Conservation (phyloP, 2,888 invertebrate genomes). For the Seladonia tumulorum region DNA sequence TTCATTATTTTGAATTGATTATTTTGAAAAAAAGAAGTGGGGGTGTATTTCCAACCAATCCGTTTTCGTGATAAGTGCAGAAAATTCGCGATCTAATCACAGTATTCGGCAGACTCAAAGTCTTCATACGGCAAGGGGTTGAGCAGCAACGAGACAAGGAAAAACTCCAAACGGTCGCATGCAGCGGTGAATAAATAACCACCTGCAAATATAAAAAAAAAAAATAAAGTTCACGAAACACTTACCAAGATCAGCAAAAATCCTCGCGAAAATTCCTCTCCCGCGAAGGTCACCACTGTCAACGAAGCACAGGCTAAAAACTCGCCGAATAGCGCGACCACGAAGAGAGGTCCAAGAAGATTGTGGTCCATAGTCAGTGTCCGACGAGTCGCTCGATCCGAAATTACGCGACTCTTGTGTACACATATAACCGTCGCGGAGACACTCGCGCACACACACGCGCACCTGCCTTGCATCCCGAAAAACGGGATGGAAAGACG, state of each 20-base stretch:
- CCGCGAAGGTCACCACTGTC: neutral
- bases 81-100: too few relatives aligned
- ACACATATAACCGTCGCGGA: neutral
- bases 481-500: neutral
- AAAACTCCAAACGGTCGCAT: neutral
- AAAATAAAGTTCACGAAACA: neutral
- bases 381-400: neutral
- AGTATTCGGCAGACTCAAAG: neutral
- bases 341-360: too few relatives aligned
- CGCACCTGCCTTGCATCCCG: neutral
- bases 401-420: neutral
- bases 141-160: neutral
- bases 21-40: too few relatives aligned
- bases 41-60: too few relatives aligned
- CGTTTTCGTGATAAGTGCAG: too few relatives aligned
- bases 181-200: neutral
- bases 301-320: neutral
- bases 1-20: too few relatives aligned
- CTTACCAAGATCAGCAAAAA: neutral
- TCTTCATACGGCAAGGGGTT: neutral
- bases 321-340: neutral
- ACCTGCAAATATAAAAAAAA: neutral
- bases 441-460: slow-evolving; percentile 7
- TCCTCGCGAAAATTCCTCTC: neutral
- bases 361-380: neutral